Percentiles rank a stretch among this genome's conserved stretches.
Evolutionary conservation across 2,888 invertebrate genomes (phyloP).

Genomic region (Epinotia bilunana): DNA sequence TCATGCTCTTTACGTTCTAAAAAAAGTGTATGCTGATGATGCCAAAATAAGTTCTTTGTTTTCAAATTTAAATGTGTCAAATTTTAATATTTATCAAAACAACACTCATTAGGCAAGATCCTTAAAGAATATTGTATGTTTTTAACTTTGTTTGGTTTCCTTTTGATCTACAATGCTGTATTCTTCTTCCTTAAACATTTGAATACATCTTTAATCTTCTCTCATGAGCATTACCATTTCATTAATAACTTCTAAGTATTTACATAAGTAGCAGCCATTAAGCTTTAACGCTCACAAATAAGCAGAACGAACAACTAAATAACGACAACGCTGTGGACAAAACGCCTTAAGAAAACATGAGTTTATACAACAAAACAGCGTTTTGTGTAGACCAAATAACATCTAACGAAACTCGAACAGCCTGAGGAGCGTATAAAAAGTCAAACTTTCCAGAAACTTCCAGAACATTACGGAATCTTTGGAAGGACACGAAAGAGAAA

Average conservation of each 20-base stretch:
- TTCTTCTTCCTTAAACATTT: slow-evolving; percentile 14
- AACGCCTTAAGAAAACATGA: slow-evolving; percentile 2
- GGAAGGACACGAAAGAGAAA: slow-evolving; percentile 19
- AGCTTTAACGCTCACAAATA: slow-evolving; percentile 33
- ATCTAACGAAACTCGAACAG: slow-evolving; percentile 6
- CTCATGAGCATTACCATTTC: slow-evolving; percentile 22
- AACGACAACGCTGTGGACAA: slow-evolving; percentile 7
- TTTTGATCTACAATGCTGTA: neutral
- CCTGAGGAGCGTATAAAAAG: slow-evolving; percentile 36
- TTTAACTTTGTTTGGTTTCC: neutral
- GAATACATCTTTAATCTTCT: slow-evolving; percentile 12
- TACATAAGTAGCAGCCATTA: slow-evolving; percentile 32
- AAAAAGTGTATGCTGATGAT: no score
- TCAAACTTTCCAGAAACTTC: slow-evolving; percentile 33
- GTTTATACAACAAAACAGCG: neutral
- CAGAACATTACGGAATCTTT: slow-evolving; percentile 33
- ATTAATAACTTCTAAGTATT: slow-evolving; percentile 36
- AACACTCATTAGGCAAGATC: neutral
- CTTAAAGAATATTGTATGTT: neutral
- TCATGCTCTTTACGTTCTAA: neutral
- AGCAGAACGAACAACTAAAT: slow-evolving; percentile 31
- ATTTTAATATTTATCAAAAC: no score
- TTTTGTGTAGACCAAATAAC: neutral
- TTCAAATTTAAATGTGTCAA: no score
- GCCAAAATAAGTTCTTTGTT: no score